Percentiles rank a stretch among this genome's conserved stretches.
phyloP scores from a whole-genome alignment of 2,888 invertebrate species.

The Drosophila nr. medialis region DNA sequence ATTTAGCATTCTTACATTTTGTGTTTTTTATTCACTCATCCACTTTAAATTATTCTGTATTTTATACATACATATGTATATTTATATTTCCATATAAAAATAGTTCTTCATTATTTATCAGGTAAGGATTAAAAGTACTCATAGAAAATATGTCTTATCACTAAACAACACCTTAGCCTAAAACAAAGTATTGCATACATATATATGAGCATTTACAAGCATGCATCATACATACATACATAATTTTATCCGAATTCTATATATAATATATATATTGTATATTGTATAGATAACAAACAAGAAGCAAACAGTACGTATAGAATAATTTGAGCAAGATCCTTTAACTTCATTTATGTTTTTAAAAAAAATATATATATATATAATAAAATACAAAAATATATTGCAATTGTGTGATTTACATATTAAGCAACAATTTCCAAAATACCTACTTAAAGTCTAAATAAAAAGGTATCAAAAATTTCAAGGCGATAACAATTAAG shows the following conservation, averaged over 20 bases:
- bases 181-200: slow-evolving; percentile 70
- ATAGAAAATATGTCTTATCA: slow-evolving; percentile 35
- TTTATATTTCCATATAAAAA: slow-evolving; percentile 69
- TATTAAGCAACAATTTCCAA: slow-evolving; percentile 79
- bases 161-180: slow-evolving; percentile 77
- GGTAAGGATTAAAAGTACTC: slow-evolving; percentile 47
- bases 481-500: slow-evolving; percentile 75
- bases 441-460: slow-evolving; percentile 73
- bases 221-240: not conserved
- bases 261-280: slow-evolving; percentile 24
- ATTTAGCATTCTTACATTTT: not conserved
- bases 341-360: slow-evolving; percentile 49
- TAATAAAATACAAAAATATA: slow-evolving; percentile 51
- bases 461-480: slow-evolving; percentile 69
- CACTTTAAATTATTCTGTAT: slow-evolving; percentile 68
- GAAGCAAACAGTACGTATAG: slow-evolving; percentile 35
- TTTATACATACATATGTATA: slow-evolving; percentile 48
- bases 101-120: slow-evolving; percentile 56
- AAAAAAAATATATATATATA: slow-evolving; percentile 10
- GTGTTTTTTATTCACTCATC: slow-evolving; percentile 73
- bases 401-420: slow-evolving; percentile 68
- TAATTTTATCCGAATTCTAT: slow-evolving; percentile 16
- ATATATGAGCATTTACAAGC: slow-evolving; percentile 19
- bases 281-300: slow-evolving; percentile 61
- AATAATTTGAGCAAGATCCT: slow-evolving; percentile 63